Evolutionary conservation across 2,797 vertebrate genomes (phyloP), one percentile per base, ranked within the genome.

Genomic region (Chiroxiphia lanceolata): DNA sequence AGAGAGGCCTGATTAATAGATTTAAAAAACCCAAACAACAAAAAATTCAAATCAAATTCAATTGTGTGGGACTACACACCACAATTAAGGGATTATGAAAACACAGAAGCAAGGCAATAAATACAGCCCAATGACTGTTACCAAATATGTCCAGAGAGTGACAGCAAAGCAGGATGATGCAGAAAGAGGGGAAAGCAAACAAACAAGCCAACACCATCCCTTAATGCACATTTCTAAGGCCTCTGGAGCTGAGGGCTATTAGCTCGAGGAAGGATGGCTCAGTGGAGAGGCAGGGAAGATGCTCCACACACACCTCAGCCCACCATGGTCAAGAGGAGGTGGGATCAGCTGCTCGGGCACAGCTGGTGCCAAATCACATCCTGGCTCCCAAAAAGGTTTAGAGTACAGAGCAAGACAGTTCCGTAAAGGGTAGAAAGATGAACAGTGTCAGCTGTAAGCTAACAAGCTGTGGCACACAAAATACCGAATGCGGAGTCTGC

Each of bases 41-140:
- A 25, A 90, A 95, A 95, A 90, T 67, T 94, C 94, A 89, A 93
- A 96, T 27, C 47, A 90, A 94, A 92, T 86, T 90, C 33, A 83
- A 51, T 75, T 92, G 63, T 89, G 40, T 77, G 44, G 25, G 67
- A 79, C 80, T 76, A 78, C 45, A 79, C 3, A 9, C 47, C 56
- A 82, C 85, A 94, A 86, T 85, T 91, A 95, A 74, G 17, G 45
- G 54, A 83, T 86, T 83, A 90, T 68, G 56, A 82, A 93, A 94
- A 94, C 72, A 85, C 44, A 77, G 75, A 85, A 45, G 51, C 40
- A 45, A 84, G 33, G 74, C 83, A 94, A 81, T 83, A 96, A 91
- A 90, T 34, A 69, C 0, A 70, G 25, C 71, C 70, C 48, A 80
- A 26, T n/a, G 48, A 76, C 64, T 93, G 31, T n/a, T 94, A 91